Evolutionary conservation across 2,113 vertebrate species (phyloP).

Genomic region (Opisthocomus hoazin): DNA sequence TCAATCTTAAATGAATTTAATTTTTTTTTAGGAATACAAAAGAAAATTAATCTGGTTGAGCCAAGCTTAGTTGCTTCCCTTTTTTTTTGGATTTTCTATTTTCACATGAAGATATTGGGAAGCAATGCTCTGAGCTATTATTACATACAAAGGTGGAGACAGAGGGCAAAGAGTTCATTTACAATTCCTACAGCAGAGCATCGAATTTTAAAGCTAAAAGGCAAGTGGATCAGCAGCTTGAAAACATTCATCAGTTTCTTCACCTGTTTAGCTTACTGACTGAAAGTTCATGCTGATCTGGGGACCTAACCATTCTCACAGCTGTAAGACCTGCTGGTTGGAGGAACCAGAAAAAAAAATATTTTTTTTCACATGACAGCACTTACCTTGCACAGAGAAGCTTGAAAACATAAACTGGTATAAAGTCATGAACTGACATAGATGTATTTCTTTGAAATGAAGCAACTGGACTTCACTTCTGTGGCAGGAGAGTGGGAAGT

Average conservation of each 20-base stretch:
- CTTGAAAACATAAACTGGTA: not conserved
- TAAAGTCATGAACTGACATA: not conserved
- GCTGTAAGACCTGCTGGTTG: not conserved
- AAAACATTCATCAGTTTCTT: constrained; percentile 15
- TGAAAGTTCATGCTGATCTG: not conserved
- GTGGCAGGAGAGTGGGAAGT: not conserved
- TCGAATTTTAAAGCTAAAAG: not conserved
- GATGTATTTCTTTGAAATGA: not conserved
- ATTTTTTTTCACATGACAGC: not conserved
- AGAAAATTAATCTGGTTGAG: not conserved
- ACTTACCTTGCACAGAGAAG: not conserved
- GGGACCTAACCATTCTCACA: not conserved
- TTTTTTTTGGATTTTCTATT: constrained; percentile 23
- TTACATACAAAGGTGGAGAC: not conserved
- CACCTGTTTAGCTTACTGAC: not conserved
- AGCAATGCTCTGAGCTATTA: not conserved
- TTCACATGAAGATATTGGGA: not conserved
- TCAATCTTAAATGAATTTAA: not conserved
- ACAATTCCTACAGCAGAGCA: not conserved
- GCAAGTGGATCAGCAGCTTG: not conserved
- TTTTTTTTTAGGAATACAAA: not conserved
- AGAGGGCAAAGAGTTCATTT: constrained; percentile 28
- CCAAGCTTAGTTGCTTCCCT: constrained; percentile 1
- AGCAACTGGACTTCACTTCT: not conserved
- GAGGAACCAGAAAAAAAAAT: not conserved